phyloP scores from a whole-genome alignment of 1,140 invertebrate genomes.

The Trachymyrmex septentrionalis region DNA sequence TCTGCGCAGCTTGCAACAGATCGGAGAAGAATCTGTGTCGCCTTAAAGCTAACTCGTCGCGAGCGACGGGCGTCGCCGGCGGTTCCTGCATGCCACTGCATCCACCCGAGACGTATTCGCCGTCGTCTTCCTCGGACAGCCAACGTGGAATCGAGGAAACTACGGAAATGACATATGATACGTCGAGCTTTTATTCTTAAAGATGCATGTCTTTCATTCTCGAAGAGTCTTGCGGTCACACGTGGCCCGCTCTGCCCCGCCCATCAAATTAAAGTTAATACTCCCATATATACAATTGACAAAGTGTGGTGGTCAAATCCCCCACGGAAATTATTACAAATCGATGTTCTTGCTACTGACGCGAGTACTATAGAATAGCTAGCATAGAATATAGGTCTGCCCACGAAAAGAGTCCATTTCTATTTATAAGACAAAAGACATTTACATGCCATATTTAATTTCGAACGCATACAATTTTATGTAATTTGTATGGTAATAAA shows the following conservation, averaged over 20 bases:
- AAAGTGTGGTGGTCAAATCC: neutral
- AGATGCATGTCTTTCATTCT: neutral
- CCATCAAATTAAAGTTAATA: neutral
- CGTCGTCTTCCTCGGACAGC: conserved; percentile 84
- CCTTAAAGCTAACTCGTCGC: conserved; percentile 91
- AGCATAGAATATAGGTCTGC: neutral
- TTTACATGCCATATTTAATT: neutral
- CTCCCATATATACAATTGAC: neutral
- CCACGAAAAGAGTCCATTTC: neutral
- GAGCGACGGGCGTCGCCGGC: conserved; percentile 91
- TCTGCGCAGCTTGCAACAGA: conserved; percentile 90
- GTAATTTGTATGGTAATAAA: too few relatives aligned
- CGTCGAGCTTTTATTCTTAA: conserved; percentile 10
- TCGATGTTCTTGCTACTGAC: neutral
- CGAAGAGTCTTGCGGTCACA: neutral
- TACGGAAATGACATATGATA: conserved; percentile 66
- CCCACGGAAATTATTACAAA: neutral
- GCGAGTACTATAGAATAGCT: neutral
- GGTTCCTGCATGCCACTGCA: conserved; percentile 88
- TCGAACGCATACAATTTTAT: neutral
- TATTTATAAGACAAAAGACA: neutral
- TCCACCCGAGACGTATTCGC: conserved; percentile 76
- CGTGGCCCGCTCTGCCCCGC: conserved; percentile 1
- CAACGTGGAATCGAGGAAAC: conserved; percentile 80
- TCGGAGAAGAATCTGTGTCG: conserved; percentile 93